Conservation (phyloP, 64 coral and sea anemone genomes). For the Exaiptasia diaphana region DNA sequence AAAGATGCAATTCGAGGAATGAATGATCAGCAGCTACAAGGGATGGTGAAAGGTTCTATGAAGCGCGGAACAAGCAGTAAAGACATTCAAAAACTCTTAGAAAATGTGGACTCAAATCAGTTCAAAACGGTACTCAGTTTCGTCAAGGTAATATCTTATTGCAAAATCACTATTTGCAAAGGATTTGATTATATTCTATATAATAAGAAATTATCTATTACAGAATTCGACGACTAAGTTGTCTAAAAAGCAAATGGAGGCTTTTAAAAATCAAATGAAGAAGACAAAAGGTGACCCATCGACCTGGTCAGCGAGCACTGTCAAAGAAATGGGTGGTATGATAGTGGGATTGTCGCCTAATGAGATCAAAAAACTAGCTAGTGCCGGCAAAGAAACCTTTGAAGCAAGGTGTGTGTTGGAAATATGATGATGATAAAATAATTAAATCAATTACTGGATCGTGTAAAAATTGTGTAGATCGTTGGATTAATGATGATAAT, state of each 20-base stretch:
- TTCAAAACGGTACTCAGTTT: too few relatives aligned
- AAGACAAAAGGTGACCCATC: not conserved
- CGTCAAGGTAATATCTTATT: too few relatives aligned
- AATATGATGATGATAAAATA: not conserved
- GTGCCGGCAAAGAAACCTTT: not conserved
- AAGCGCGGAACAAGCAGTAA: not conserved
- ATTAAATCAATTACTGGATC: not conserved
- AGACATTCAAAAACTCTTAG: not conserved
- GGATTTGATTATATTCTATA: too few relatives aligned
- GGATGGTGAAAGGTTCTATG: not conserved
- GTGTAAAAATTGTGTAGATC: not conserved
- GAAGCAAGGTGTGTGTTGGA: conserved; percentile 7
- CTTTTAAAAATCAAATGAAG: conserved; percentile 4
- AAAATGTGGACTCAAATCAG: not conserved
- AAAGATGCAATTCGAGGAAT: not conserved
- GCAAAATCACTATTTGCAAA: too few relatives aligned
- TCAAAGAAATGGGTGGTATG: not conserved
- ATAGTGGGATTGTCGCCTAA: not conserved
- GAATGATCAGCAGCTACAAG: not conserved
- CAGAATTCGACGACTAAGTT: conserved; percentile 8
- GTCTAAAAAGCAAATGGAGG: not conserved
- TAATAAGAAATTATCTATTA: too few relatives aligned
- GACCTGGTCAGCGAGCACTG: not conserved
- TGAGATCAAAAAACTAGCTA: not conserved
- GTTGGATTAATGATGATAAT: not conserved